Evolutionary conservation across 2,797 vertebrate species (phyloP).

Genomic region (Microcaecilia unicolor): DNA sequence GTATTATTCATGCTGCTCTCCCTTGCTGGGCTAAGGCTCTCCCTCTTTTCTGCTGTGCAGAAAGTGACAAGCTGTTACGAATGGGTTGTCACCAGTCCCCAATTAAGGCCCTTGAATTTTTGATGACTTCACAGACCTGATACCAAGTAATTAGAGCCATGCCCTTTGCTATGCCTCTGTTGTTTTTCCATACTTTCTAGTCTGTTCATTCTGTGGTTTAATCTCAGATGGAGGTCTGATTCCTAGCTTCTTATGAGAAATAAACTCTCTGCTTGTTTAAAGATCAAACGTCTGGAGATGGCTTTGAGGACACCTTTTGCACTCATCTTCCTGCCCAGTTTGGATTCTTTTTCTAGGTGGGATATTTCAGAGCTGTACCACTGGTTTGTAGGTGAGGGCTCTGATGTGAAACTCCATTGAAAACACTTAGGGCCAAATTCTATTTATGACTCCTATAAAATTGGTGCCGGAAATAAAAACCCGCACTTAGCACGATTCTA

Average conservation of each 20-base stretch:
- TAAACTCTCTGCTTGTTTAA: neutral
- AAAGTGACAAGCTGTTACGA: constrained; percentile 27
- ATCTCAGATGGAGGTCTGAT: constrained; percentile 11
- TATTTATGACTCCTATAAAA: too few relatives aligned
- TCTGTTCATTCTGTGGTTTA: constrained; percentile 20
- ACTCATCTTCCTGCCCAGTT: too few relatives aligned
- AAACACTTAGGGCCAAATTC: too few relatives aligned
- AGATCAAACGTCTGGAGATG: neutral
- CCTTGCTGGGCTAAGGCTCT: neutral
- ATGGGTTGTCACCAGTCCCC: constrained; percentile 49
- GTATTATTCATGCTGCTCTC: constrained; percentile 38
- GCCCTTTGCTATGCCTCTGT: constrained; percentile 8
- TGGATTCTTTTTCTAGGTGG: too few relatives aligned
- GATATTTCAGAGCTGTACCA: too few relatives aligned
- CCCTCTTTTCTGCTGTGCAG: neutral
- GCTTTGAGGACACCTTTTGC: neutral
- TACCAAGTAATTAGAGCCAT: constrained; percentile 28
- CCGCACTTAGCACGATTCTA: too few relatives aligned
- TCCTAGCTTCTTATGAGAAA: too few relatives aligned
- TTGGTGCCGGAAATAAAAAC: too few relatives aligned
- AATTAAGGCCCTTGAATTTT: constrained; percentile 50
- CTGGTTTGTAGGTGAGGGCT: too few relatives aligned
- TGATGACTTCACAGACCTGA: constrained; percentile 32
- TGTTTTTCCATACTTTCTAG: constrained; percentile 11
- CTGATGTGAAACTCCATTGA: too few relatives aligned